A percentile compares a stretch with the other conserved stretches of the same genome.
Conservation (phyloP, 2,888 invertebrate species). For the Toxonevra muliebris region DNA sequence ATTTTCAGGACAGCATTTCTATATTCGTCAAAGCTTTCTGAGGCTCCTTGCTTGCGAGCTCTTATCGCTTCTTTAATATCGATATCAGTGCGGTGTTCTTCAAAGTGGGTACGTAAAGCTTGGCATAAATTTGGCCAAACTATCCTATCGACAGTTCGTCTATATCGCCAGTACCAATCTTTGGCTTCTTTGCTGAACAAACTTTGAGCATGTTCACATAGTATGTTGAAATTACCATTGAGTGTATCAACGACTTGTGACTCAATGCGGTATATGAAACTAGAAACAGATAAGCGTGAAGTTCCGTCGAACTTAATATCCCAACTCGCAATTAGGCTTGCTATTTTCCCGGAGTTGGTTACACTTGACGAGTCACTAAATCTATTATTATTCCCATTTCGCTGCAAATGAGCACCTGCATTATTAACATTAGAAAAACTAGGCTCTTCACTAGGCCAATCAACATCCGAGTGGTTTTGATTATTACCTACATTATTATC, state of each 20-base stretch:
- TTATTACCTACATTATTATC: neutral
- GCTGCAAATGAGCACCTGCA: neutral
- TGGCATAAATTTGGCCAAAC: constrained; percentile 15
- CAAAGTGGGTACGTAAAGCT: constrained; percentile 13
- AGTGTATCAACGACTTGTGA: constrained; percentile 9
- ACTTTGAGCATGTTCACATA: constrained; percentile 14
- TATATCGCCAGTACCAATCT: constrained; percentile 19
- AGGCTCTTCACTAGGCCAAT: constrained; percentile 11
- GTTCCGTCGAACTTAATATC: constrained; percentile 10
- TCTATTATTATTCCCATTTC: neutral
- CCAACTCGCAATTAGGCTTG: constrained; percentile 6
- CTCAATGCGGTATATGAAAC: constrained; percentile 15
- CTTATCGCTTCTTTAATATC: constrained; percentile 19
- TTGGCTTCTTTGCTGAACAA: constrained; percentile 14
- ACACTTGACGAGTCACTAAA: constrained; percentile 2
- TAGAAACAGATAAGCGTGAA: constrained; percentile 4
- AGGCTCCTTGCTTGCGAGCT: constrained; percentile 8
- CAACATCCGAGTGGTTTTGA: neutral
- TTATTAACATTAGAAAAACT: too few species aligned
- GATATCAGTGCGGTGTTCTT: constrained; percentile 10
- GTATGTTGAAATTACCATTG: constrained; percentile 11
- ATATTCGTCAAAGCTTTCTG: constrained; percentile 23
- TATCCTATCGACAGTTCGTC: constrained; percentile 15
- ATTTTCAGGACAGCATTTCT: constrained; percentile 29
- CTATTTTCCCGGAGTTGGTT: constrained; percentile 9